A percentile compares a stretch with the other conserved stretches of the same genome.
These are phyloP conservation scores for Lysiphlebus fabarum DNA, from an alignment of 1,140 invertebrate genomes.

Conservation along the genomic window DNA sequence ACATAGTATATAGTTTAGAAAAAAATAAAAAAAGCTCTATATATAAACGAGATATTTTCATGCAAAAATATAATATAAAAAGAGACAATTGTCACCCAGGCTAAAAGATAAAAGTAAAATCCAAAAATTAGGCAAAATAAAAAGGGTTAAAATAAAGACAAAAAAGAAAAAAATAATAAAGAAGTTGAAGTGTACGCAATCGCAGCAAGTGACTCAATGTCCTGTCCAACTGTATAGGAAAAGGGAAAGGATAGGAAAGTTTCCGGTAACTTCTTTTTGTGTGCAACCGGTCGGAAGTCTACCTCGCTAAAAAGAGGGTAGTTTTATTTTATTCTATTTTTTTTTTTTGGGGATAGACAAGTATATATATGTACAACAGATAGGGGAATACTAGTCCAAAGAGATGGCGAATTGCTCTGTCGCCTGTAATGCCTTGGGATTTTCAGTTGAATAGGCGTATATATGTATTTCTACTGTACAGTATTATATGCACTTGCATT, in stretches of 20 bases:
- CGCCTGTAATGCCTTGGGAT: neutral
- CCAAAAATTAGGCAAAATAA: too few species aligned
- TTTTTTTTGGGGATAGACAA: too few species aligned
- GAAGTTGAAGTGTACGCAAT: conserved; percentile 8
- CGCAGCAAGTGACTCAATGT: neutral
- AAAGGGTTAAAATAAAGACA: too few species aligned
- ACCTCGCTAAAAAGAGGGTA: conserved; percentile 6
- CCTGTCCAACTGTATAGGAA: neutral
- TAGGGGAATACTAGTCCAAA: too few species aligned
- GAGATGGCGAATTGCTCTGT: too few species aligned
- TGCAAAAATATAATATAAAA: conserved; percentile 18
- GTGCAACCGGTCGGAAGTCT: conserved; percentile 17
- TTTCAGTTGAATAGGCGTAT: neutral
- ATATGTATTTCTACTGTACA: too few species aligned
- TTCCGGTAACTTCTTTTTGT: conserved; percentile 18
- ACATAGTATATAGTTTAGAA: conserved; percentile 5
- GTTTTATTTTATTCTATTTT: too few species aligned
- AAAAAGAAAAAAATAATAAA: conserved; percentile 6
- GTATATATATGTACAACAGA: too few species aligned
- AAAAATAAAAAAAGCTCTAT: conserved; percentile 2
- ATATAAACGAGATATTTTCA: conserved; percentile 17
- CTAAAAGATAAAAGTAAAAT: neutral
- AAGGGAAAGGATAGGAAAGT: neutral
- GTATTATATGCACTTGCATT: too few species aligned
- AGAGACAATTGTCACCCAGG: conserved; percentile 19